phyloP scores from a whole-genome alignment of 1,140 invertebrate species.

The Aphidius gifuensis region DNA sequence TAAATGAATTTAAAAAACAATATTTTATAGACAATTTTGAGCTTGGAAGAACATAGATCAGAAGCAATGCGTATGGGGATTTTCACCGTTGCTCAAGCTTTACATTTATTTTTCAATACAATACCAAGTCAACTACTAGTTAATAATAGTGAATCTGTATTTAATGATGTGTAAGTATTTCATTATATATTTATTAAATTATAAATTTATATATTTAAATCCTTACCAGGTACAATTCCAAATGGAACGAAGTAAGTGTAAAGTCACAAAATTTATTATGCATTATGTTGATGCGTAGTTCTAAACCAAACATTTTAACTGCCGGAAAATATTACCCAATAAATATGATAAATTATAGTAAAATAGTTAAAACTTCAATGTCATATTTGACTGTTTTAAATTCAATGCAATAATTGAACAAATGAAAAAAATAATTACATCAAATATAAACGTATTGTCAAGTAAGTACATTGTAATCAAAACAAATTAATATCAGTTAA shows the following conservation, averaged over 20 bases:
- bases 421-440: no score
- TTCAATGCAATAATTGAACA: not conserved
- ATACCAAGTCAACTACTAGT: not conserved
- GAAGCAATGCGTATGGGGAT: not conserved
- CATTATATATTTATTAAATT: no score
- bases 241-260: no score
- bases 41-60: not conserved
- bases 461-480: no score
- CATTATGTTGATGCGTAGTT: not conserved
- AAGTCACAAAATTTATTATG: not conserved
- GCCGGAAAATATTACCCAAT: not conserved
- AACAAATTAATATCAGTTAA: no score
- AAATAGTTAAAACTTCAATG: not conserved
- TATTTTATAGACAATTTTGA: not conserved
- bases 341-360: conserved; percentile 4
- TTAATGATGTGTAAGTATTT: not conserved
- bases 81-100: not conserved
- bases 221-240: no score
- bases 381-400: not conserved
- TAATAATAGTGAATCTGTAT: not conserved
- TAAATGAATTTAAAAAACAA: no score
- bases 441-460: no score
- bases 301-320: not conserved
- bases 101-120: not conserved
- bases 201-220: no score